Evolutionary conservation across 2,797 vertebrate genomes (phyloP).

Genomic region (Sebastiscus tertius): DNA sequence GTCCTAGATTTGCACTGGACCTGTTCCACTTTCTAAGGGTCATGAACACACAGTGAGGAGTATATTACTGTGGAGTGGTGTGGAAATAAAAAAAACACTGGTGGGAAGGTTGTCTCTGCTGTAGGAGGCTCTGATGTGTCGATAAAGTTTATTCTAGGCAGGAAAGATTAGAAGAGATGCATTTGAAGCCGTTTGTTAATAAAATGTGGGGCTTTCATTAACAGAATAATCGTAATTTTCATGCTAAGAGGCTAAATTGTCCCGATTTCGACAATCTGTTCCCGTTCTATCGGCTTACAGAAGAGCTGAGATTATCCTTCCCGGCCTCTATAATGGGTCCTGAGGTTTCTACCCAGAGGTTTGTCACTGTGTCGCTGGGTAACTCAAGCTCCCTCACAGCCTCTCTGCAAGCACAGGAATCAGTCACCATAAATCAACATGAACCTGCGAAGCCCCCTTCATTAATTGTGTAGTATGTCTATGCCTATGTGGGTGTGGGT

Average conservation of each 20-base stretch:
- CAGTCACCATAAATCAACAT: conserved; percentile 31
- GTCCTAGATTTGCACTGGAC: conserved; percentile 49
- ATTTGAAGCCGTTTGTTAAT: conserved; percentile 20
- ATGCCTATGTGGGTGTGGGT: background rate
- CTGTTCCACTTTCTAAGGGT: conserved; percentile 46
- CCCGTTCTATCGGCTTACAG: conserved; percentile 35
- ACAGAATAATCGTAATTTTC: background rate
- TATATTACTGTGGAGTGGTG: background rate
- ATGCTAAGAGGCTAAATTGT: conserved; percentile 20
- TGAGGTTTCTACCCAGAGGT: conserved; percentile 29
- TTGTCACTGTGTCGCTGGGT: conserved; percentile 11
- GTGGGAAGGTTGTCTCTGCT: conserved; percentile 1
- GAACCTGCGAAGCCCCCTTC: conserved; percentile 6
- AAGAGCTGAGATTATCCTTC: conserved; percentile 50
- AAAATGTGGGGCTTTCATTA: conserved; percentile 2
- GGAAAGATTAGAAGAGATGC: background rate
- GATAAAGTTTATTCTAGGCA: conserved; percentile 7
- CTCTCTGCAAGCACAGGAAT: conserved; percentile 4
- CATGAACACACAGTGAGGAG: conserved; percentile 7
- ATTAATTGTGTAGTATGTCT: conserved; percentile 8
- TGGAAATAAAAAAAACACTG: conserved; percentile 4
- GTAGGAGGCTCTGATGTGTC: background rate
- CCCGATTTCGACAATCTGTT: conserved; percentile 29
- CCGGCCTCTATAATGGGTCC: conserved; percentile 40
- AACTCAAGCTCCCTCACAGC: background rate